A percentile compares a stretch with the other conserved stretches of the same genome.
These are phyloP conservation scores for Chiloscyllium punctatum DNA, from an alignment of 2,797 vertebrate species.

Conservation along the genomic window DNA sequence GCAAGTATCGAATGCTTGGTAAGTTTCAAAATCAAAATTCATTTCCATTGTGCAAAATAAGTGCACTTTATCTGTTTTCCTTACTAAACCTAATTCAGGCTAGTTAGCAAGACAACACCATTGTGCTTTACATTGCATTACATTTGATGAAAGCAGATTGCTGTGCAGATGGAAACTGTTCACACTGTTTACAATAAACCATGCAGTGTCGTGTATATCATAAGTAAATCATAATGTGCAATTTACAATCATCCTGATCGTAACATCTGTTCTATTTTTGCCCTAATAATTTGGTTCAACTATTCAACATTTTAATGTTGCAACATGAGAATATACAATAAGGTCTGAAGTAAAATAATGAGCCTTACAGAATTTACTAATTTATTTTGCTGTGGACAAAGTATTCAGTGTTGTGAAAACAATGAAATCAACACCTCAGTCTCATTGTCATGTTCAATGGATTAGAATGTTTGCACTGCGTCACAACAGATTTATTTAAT, in stretches of 20 bases:
- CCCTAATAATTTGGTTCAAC: neutral
- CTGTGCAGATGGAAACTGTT: constrained; percentile 11
- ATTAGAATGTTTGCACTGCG: neutral
- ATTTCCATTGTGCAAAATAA: neutral
- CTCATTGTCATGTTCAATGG: neutral
- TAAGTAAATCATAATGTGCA: constrained; percentile 13
- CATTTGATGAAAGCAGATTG: neutral
- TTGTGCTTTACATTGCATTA: neutral
- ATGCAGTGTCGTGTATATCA: neutral
- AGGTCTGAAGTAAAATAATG: neutral
- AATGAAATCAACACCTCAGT: neutral
- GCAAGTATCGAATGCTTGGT: neutral
- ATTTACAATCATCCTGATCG: neutral
- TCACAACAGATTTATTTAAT: neutral
- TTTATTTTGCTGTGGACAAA: neutral
- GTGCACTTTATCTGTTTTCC: neutral
- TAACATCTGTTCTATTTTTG: constrained; percentile 26
- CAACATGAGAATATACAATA: neutral
- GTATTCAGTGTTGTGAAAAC: neutral
- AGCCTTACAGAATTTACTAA: neutral
- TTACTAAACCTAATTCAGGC: neutral
- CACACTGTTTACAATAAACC: neutral
- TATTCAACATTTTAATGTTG: neutral
- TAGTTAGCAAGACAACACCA: neutral
- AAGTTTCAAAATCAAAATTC: neutral